A percentile compares a stretch with the other conserved stretches of the same genome.
Conservation (phyloP, 2,113 vertebrate genomes). For the Lampris megalopsis region DNA sequence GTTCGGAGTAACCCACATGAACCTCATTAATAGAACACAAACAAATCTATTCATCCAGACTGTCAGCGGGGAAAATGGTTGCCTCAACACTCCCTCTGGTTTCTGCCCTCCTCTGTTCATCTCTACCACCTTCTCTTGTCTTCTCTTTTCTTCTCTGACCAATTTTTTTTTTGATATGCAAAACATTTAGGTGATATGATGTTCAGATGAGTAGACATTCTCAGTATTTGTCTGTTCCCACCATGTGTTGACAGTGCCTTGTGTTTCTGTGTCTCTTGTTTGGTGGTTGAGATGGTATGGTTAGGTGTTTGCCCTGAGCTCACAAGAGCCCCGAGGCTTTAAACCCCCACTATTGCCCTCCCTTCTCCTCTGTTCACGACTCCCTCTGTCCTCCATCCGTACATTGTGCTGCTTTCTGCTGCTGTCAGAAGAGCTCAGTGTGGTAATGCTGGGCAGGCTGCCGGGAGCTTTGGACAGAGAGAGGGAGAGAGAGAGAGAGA, state of each 20-base stretch:
- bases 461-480: slow-evolving; percentile 56
- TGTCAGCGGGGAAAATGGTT: slow-evolving; percentile 70
- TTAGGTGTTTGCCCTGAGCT: slow-evolving; percentile 29
- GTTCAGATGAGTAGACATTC: neutral
- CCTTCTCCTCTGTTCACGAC: slow-evolving; percentile 29
- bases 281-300: slow-evolving; percentile 5
- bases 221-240: no score
- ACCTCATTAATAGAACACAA: slow-evolving; percentile 79
- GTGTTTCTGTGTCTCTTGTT: slow-evolving; percentile 10
- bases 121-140: slow-evolving; percentile 12
- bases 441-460: slow-evolving; percentile 50
- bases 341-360: slow-evolving; percentile 29
- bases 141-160: slow-evolving; percentile 2
- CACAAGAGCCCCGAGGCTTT: slow-evolving; percentile 40
- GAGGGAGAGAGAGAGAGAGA: no score
- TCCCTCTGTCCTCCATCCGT: slow-evolving; percentile 32
- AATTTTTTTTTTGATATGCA: slow-evolving; percentile 14
- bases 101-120: slow-evolving; percentile 31
- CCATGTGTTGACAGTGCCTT: no score
- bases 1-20: slow-evolving; percentile 70
- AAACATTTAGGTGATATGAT: slow-evolving; percentile 48
- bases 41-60: slow-evolving; percentile 80
- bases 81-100: slow-evolving; percentile 61
- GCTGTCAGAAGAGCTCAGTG: slow-evolving; percentile 68
- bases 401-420: slow-evolving; percentile 30